Conservation (phyloP, 2,113 vertebrate genomes). For the Antennarius striatus region DNA sequence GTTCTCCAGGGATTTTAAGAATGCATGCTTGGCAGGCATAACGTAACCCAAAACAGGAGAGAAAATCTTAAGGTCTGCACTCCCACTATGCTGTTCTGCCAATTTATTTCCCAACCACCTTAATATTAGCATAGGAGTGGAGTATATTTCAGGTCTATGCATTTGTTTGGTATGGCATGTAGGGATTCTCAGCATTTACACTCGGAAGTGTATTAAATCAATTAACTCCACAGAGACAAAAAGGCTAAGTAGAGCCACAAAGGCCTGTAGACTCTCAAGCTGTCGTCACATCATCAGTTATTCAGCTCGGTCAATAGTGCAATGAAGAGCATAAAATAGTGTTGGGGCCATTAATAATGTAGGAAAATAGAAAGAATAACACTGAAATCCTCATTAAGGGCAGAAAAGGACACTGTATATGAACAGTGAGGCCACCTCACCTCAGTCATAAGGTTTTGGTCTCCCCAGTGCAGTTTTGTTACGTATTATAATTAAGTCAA, state of each 20-base stretch:
- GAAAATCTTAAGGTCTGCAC: conserved; percentile 5
- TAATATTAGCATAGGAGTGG: conserved; percentile 21
- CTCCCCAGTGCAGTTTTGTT: too few relatives aligned
- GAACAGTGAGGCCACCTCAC: too few relatives aligned
- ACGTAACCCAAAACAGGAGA: conserved; percentile 32
- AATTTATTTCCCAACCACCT: conserved; percentile 16
- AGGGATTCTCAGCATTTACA: conserved; percentile 7
- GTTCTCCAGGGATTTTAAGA: conserved; percentile 7
- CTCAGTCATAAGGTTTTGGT: too few relatives aligned
- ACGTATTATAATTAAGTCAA: too few relatives aligned
- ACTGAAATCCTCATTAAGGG: too few relatives aligned
- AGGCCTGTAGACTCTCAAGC: neutral
- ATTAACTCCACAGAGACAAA: conserved; percentile 5
- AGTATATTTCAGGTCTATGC: neutral
- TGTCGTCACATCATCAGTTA: neutral
- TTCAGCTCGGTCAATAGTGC: neutral
- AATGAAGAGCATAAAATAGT: neutral
- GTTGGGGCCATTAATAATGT: neutral
- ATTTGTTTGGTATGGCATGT: neutral
- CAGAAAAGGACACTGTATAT: too few relatives aligned
- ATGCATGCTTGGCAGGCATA: conserved; percentile 12
- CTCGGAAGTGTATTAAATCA: conserved; percentile 11
- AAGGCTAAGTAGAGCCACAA: neutral
- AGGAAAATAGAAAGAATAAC: too few relatives aligned
- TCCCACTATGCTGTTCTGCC: neutral